phyloP scores from a whole-genome alignment of 2,888 invertebrate species.

The Cheilosia grossa region DNA sequence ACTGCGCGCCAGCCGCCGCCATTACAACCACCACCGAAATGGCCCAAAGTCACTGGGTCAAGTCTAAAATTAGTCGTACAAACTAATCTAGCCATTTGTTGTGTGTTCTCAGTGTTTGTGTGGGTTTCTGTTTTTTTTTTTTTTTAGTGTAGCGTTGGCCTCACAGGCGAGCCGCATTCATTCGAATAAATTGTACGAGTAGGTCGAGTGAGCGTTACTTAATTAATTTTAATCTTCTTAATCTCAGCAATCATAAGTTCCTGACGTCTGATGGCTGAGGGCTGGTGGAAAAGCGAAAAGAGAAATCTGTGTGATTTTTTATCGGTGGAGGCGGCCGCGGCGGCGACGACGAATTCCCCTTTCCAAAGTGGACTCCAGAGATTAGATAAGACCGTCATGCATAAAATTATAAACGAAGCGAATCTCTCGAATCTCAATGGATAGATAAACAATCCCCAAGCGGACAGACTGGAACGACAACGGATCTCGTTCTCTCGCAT shows the following conservation, averaged over 20 bases:
- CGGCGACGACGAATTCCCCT: conserved; percentile 15
- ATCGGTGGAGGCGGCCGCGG: conserved; percentile 22
- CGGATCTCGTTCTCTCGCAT: conserved; percentile 6
- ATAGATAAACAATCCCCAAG: conserved; percentile 43
- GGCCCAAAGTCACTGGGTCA: conserved; percentile 72
- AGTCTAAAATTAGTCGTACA: conserved; percentile 68
- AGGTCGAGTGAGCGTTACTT: conserved; percentile 54
- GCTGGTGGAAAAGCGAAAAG: conserved; percentile 7
- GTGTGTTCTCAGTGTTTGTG: conserved; percentile 1
- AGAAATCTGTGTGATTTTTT: conserved; percentile 36
- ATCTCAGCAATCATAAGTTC: conserved; percentile 50
- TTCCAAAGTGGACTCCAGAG: neutral
- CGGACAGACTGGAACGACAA: conserved; percentile 13
- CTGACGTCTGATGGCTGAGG: neutral
- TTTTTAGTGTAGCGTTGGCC: neutral
- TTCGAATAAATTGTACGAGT: conserved; percentile 40
- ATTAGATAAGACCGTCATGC: conserved; percentile 45
- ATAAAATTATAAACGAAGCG: conserved; percentile 20
- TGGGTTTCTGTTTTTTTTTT: conserved; percentile 11
- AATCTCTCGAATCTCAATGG: conserved; percentile 16
- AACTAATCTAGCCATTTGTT: conserved; percentile 43
- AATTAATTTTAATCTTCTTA: conserved; percentile 56
- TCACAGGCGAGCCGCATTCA: conserved; percentile 16
- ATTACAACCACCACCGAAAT: conserved; percentile 22
- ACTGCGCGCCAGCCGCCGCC: conserved; percentile 9